Base-by-base conservation (phyloP, 1,140 invertebrate species). In the Zaprionus kolodkinae region DNA sequence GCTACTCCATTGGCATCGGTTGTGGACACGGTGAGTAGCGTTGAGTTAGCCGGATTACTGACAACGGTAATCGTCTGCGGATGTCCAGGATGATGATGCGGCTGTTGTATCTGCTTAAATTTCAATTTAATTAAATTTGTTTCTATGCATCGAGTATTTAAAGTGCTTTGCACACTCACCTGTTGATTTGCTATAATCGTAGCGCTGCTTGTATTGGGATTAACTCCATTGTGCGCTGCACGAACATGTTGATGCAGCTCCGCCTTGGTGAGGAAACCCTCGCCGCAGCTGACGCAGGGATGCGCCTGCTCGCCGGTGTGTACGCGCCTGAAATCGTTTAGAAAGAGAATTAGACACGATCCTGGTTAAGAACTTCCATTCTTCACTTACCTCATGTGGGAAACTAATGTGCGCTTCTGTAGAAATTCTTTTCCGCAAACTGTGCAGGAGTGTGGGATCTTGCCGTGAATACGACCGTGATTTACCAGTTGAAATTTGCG, bases 401-500 rank as follows among this genome's bases (percentile, higher is more conserved):
- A 95, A 48, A 96, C 94, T 27, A 97, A 93, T 1, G 96, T 97
- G 76, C 96, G 93, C 92, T 97, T 97, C 92, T 97, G 96, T 59
- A 97, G 93, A 93, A 97, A 97, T 92, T 97, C 96, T 91, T 97
- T 97, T 10, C 96, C 96, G 86, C 96, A 97, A 62, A 96, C 95
- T 13, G 96, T 95, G 92, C 96, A 97, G 30, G 96, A 95, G 89
- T 96, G 96, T n/a, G 96, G 96, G 62, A 96, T 94, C 56, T 96
- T 94, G 12, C 96, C 96, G 92, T 97, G 96, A 48, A 96, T 94
- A 11, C 96, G 94, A 35, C 96, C 96, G 92, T 97, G 96, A 92
- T 96, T 97, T 27, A 97, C 96, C 67, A 97, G 93, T 92, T 97
- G 96, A 92, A 97, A 97, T 93, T 97, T 97, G 54, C 96, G 94